These are phyloP conservation scores for Ophraella communa DNA, from an alignment of 2,888 invertebrate species.

Conservation along the genomic window DNA sequence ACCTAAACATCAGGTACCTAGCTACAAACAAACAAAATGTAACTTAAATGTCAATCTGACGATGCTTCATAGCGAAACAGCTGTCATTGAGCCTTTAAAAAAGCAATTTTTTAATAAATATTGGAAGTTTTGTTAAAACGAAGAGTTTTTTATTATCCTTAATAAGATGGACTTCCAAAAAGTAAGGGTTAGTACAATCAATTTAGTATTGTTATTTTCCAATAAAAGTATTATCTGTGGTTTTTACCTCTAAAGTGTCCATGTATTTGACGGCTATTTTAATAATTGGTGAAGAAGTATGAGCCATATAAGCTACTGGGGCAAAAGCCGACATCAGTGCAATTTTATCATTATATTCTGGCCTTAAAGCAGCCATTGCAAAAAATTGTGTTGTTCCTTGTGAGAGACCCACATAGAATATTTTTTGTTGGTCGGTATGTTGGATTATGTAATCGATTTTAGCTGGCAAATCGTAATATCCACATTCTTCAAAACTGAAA, in stretches of 20 bases:
- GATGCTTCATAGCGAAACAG: too few relatives aligned
- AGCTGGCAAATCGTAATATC: slow-evolving; percentile 76
- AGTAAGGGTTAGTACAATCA: too few relatives aligned
- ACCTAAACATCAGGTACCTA: too few relatives aligned
- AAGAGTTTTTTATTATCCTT: too few relatives aligned
- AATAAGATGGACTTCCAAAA: too few relatives aligned
- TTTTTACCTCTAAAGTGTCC: slow-evolving; percentile 8
- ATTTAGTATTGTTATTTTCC: too few relatives aligned
- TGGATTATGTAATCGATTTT: slow-evolving; percentile 74
- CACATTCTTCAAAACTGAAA: slow-evolving; percentile 81
- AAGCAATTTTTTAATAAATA: too few relatives aligned
- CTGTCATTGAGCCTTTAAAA: too few relatives aligned
- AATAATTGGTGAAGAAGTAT: background rate
- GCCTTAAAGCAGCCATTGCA: slow-evolving; percentile 68
- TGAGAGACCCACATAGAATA: slow-evolving; percentile 81
- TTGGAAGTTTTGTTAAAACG: too few relatives aligned
- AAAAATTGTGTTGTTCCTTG: slow-evolving; percentile 74
- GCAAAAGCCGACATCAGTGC: slow-evolving; percentile 37
- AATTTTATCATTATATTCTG: slow-evolving; percentile 71
- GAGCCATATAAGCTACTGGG: slow-evolving; percentile 24
- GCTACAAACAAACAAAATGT: too few relatives aligned
- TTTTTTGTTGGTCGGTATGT: slow-evolving; percentile 62
- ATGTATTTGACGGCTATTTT: background rate
- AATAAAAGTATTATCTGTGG: too few relatives aligned
- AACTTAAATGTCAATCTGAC: too few relatives aligned